Evolutionary conservation across 2,797 vertebrate genomes (phyloP).

Genomic region (Cryptoprocta ferox): DNA sequence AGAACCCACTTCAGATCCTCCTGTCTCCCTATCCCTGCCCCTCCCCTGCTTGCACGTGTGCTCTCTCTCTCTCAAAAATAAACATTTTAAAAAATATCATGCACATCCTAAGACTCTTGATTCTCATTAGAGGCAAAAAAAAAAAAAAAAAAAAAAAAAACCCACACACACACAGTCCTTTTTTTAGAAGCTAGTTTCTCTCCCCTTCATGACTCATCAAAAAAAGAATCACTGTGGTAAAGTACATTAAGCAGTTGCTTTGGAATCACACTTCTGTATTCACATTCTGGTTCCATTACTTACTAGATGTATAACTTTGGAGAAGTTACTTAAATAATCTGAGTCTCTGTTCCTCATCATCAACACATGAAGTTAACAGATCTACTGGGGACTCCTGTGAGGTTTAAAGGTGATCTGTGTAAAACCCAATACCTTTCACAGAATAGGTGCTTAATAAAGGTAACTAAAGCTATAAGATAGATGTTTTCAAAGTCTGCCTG

Average conservation of each 20-base stretch:
- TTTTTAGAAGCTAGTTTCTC: slow-evolving; percentile 48
- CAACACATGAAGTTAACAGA: background rate
- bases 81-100: background rate
- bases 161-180: background rate
- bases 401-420: background rate
- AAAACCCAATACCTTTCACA: slow-evolving; percentile 10
- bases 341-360: background rate
- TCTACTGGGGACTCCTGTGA: background rate
- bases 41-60: too few species aligned
- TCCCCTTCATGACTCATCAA: slow-evolving; percentile 2
- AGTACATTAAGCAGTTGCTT: background rate
- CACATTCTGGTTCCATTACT: background rate
- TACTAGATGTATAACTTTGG: background rate
- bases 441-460: slow-evolving; percentile 6
- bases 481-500: slow-evolving; percentile 1
- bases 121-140: background rate
- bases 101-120: background rate
- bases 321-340: slow-evolving; percentile 23
- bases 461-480: background rate
- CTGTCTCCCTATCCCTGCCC: too few species aligned
- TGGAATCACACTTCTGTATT: background rate
- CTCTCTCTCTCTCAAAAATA: too few species aligned
- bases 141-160: background rate
- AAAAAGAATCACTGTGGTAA: background rate
- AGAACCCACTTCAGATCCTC: too few species aligned